Percentiles rank a stretch among this genome's conserved stretches.
phyloP scores from a whole-genome alignment of 2,797 vertebrate genomes.

The Phataginus tricuspis region DNA sequence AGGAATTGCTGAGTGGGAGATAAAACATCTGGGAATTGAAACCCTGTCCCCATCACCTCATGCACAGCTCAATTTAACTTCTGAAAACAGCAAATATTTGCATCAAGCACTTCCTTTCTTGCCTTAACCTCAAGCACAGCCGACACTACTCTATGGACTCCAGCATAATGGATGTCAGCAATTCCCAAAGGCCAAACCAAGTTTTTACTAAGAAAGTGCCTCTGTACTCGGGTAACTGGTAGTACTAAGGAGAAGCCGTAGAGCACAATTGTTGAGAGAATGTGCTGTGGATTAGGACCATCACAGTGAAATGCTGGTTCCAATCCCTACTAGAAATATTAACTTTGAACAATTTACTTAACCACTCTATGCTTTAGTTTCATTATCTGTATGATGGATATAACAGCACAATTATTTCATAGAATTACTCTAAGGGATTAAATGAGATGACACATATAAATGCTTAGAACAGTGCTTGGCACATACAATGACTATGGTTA shows the following conservation, averaged over 20 bases:
- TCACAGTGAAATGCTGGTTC: not conserved
- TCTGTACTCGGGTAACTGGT: not conserved
- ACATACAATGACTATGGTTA: not conserved
- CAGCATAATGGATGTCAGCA: not conserved
- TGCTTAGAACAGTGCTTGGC: not conserved
- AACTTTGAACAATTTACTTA: not conserved
- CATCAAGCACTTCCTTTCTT: not conserved
- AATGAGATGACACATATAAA: slow-evolving; percentile 7
- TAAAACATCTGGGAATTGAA: not conserved
- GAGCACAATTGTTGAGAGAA: not conserved
- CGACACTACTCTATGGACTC: not conserved
- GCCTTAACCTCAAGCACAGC: not conserved
- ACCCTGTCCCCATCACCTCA: not conserved
- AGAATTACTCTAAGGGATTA: slow-evolving; percentile 21
- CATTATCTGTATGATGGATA: not conserved
- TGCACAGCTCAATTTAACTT: not conserved
- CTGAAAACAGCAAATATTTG: not conserved
- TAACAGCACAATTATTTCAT: not conserved
- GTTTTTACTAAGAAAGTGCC: not conserved
- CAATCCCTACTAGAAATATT: not conserved
- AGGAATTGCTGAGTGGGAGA: not conserved
- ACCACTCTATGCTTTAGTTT: not conserved
- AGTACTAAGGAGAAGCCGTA: not conserved
- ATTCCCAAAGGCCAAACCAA: not conserved
- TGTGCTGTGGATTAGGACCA: not conserved